Evolutionary conservation across 1,140 invertebrate species (phyloP), one percentile per base, ranked within the genome.

Genomic region (Drosophila sturtevanti): DNA sequence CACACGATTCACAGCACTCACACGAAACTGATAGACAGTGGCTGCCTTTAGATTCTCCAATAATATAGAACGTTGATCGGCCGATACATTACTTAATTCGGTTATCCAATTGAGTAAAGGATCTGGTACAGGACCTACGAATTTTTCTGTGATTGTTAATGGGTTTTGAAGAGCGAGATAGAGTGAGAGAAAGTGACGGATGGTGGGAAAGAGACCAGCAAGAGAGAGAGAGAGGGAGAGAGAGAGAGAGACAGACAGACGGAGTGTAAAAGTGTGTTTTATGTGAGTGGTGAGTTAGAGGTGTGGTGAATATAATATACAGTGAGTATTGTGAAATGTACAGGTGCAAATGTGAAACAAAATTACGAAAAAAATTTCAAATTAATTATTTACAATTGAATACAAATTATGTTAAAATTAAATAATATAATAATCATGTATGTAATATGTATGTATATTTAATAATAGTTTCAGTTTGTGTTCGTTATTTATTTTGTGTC

Each of bases 1-100:
- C 0, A 98, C 97, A 24, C 96, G 95, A 92, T 99, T 99, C 0
- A 98, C 96, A 16, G 98, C 98, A 77, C 96, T 97, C 1, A 99
- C 96, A 70, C 98, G 93, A 92, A 99, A 99, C 91, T 99, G 97
- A 93, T 99, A 99, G 0, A 96, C 96, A 0, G 97, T 96, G 0
- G 98, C 98, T 0, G 98, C 98, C 93, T 98, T 97, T 24, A 99
- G 93, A 90, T 96, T 97, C 18, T 94, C 95, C 2, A 99, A 92
- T 14, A 99, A 91, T 3, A 96, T 94, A 94, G 95, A 98, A 21
- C 96, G 95, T 63, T 95, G 94, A 55, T 94, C 93, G 1, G 96
- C 94, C 0, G 97, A 96, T 5, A 99, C 96, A 85, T 98, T 98
- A 73, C 95, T 95, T 37, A 96, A 92, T 84, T 97, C 97, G 0